These are phyloP conservation scores for Bombyx huttoni DNA, from an alignment of 2,888 invertebrate species.

Conservation along the genomic window DNA sequence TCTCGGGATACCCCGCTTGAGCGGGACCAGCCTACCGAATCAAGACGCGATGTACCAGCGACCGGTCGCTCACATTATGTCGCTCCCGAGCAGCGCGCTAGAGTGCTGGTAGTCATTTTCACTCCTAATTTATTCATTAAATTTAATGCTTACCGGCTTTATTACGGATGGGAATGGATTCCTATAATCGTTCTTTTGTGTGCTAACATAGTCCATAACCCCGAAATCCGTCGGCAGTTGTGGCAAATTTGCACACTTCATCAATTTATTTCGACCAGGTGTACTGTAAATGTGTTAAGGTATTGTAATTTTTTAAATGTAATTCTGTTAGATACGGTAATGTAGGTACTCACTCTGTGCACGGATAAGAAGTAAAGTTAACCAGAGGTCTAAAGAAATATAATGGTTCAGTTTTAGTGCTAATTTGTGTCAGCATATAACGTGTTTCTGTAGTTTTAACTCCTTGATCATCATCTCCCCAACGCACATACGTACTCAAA, in stretches of 20 bases:
- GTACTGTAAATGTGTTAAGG: conserved; percentile 23
- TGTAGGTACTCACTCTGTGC: conserved; percentile 48
- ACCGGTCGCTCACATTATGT: too few species aligned
- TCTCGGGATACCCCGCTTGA: too few species aligned
- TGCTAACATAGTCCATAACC: conserved; percentile 55
- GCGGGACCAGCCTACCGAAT: too few species aligned
- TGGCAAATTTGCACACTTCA: conserved; percentile 49
- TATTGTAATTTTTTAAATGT: not conserved
- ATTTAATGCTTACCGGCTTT: conserved; percentile 44
- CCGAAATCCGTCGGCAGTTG: conserved; percentile 52
- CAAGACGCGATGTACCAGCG: too few species aligned
- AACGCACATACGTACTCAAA: conserved; percentile 57
- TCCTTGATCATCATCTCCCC: conserved; percentile 49
- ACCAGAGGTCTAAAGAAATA: conserved; percentile 56
- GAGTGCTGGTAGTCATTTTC: too few species aligned
- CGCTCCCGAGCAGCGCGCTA: too few species aligned
- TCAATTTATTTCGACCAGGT: conserved; percentile 51
- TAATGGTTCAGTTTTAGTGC: conserved; percentile 46
- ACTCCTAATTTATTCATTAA: not conserved
- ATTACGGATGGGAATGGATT: conserved; percentile 55
- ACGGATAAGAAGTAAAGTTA: conserved; percentile 61
- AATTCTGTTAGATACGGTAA: not conserved
- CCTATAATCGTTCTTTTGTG: conserved; percentile 67
- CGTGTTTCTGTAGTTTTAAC: conserved; percentile 54
- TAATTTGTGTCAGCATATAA: conserved; percentile 57